Percentiles rank a stretch among this genome's conserved stretches.
Conservation (phyloP, 92 coral and sea anemone genomes). For the Porites lobata region DNA sequence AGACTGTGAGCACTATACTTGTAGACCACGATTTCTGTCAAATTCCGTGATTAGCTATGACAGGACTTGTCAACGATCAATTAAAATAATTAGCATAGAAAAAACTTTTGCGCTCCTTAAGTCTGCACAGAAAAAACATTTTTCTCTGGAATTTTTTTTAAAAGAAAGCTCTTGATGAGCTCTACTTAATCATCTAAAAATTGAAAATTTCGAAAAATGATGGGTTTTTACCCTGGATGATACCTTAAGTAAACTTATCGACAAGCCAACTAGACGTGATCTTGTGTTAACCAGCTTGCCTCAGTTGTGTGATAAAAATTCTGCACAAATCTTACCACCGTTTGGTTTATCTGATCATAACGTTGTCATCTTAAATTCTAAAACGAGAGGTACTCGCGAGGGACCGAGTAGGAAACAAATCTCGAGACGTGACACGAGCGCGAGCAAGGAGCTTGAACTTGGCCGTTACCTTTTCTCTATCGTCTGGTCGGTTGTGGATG, state of each 20-base stretch:
- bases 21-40: too few species aligned
- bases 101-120: too few species aligned
- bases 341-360: conserved; percentile 58
- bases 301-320: conserved; percentile 53
- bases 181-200: too few species aligned
- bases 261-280: conserved; percentile 65
- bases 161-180: too few species aligned
- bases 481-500: conserved; percentile 60
- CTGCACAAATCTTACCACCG: conserved; percentile 56
- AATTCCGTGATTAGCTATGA: too few species aligned
- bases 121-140: too few species aligned
- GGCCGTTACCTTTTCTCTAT: conserved; percentile 38
- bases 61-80: too few species aligned
- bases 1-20: too few species aligned
- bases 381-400: background rate
- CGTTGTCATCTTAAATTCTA: conserved; percentile 36
- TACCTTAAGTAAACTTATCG: conserved; percentile 55
- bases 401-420: conserved; percentile 12
- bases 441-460: conserved; percentile 23
- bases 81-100: too few species aligned
- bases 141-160: too few species aligned
- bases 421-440: conserved; percentile 20
- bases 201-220: too few species aligned
- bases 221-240: too few species aligned
- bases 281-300: conserved; percentile 59